Conservation (phyloP, 2,888 invertebrate genomes). For the Girardia tigrina region DNA sequence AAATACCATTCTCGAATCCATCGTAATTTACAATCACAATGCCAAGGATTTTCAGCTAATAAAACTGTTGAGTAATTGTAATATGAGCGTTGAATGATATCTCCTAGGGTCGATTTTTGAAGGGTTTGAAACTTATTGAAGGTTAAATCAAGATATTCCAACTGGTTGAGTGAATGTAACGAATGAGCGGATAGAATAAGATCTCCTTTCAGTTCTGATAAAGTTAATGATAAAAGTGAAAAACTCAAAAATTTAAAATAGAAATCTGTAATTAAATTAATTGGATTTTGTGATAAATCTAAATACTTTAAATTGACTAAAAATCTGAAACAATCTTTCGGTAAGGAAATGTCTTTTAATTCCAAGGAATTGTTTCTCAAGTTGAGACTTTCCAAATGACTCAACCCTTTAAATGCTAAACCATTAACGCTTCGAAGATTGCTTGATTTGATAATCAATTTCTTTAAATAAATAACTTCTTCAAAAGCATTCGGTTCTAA, state of each 20-base stretch:
- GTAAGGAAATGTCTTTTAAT: neutral
- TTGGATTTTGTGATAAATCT: slow-evolving; percentile 3
- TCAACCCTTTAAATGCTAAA: slow-evolving; percentile 5
- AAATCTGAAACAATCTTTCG: slow-evolving; percentile 9
- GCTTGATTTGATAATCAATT: neutral
- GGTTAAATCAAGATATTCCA: neutral
- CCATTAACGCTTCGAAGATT: neutral
- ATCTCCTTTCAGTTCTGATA: neutral
- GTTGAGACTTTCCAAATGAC: neutral
- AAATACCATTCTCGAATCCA: slow-evolving; percentile 2
- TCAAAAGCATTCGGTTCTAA: neutral
- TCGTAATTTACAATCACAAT: neutral
- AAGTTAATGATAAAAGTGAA: neutral
- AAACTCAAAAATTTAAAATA: slow-evolving; percentile 23
- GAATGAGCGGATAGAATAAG: neutral
- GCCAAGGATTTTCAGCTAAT: neutral
- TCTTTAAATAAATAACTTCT: neutral
- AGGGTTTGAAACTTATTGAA: slow-evolving; percentile 1
- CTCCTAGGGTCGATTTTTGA: neutral
- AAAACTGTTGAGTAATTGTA: slow-evolving; percentile 7
- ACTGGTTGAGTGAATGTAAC: neutral
- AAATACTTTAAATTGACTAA: neutral
- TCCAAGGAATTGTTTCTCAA: slow-evolving; percentile 6
- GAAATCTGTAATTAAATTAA: neutral
- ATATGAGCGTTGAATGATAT: neutral